phyloP scores from a whole-genome alignment of 2,113 vertebrate genomes.

The Ranitomeya variabilis region DNA sequence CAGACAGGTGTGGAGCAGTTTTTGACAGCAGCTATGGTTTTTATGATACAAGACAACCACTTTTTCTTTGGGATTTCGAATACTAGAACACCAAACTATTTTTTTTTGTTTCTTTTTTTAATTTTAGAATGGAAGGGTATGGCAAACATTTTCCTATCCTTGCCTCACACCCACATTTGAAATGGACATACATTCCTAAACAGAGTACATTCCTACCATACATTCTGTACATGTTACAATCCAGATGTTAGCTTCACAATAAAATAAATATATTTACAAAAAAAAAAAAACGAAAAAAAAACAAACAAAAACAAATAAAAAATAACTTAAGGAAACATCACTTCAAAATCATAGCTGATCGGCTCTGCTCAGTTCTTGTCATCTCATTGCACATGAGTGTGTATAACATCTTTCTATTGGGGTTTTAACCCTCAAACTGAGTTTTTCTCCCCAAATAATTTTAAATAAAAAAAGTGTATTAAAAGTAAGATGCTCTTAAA shows the following conservation, averaged over 20 bases:
- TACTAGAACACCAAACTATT: slow-evolving; percentile 55
- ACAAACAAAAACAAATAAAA: slow-evolving; percentile 83
- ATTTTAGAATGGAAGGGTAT: slow-evolving; percentile 62
- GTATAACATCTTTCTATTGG: slow-evolving; percentile 56
- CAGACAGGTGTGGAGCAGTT: neutral
- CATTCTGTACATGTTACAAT: slow-evolving; percentile 98
- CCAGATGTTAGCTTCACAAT: slow-evolving; percentile 92
- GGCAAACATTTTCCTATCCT: slow-evolving; percentile 56
- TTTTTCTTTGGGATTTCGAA: neutral
- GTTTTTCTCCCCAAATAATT: neutral
- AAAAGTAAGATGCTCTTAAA: neutral
- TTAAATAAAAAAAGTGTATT: neutral
- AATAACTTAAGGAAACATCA: slow-evolving; percentile 90
- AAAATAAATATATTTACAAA: slow-evolving; percentile 99
- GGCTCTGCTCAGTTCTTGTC: slow-evolving; percentile 80
- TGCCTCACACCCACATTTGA: slow-evolving; percentile 48
- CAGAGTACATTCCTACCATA: slow-evolving; percentile 85
- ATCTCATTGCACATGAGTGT: slow-evolving; percentile 76
- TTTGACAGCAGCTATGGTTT: neutral
- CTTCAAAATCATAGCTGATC: slow-evolving; percentile 85
- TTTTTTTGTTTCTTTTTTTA: slow-evolving; percentile 62
- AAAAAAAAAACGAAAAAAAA: slow-evolving; percentile 79
- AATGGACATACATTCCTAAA: slow-evolving; percentile 79
- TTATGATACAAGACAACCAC: neutral
- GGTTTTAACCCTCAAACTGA: neutral